Base-by-base conservation (phyloP, 2,113 vertebrate species). In the Ornithorhynchus anatinus region DNA sequence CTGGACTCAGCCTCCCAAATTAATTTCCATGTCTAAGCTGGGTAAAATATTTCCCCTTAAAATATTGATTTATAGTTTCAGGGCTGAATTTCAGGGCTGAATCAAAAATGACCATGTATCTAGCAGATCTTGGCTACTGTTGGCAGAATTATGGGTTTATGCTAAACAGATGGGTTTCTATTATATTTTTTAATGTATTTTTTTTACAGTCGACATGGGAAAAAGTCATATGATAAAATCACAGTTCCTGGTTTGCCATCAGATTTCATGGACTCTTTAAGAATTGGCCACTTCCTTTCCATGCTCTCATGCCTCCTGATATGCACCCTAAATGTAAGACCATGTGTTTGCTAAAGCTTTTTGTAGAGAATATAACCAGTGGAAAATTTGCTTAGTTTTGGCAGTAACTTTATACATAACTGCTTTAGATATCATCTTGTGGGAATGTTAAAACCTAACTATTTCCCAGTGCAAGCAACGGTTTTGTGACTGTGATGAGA, bases 101-200 rank as follows among this genome's bases (percentile, higher is more conserved):
- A n/a, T n/a, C n/a, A 73, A 40, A 67, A 22, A 5, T 59, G 73
- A 67, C 69, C 65, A 25, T 56, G 20, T 53, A 38, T 59, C 69
- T 81, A 80, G 59, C 67, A 82, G 74, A 63, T 42, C 19, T 2
- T 54, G 7, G 48, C 4, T 61, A 20, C 67, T 36, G 15, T 7
- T 52, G 77, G 59, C 43, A 65, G 74, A 59, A 74, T 35, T 35
- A 53, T 2, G 23, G 43, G 59, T 35, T 60, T 71, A 44, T 35
- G 27, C 44, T 15, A 9, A 75, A 23, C 64, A 86, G 75, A 59
- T 80, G 72, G 81, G 53, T 8, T 78, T 39, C 65, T 48, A 9
- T 43, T n/a, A 61, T n/a, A n/a, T n/a, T n/a, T n/a, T 62, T 38
- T 37, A 23, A 44, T 3, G 23, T n/a, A 20, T 42, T 13, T 64